Conservation (phyloP, 2,888 invertebrate genomes). For the Eupithecia subumbrata region DNA sequence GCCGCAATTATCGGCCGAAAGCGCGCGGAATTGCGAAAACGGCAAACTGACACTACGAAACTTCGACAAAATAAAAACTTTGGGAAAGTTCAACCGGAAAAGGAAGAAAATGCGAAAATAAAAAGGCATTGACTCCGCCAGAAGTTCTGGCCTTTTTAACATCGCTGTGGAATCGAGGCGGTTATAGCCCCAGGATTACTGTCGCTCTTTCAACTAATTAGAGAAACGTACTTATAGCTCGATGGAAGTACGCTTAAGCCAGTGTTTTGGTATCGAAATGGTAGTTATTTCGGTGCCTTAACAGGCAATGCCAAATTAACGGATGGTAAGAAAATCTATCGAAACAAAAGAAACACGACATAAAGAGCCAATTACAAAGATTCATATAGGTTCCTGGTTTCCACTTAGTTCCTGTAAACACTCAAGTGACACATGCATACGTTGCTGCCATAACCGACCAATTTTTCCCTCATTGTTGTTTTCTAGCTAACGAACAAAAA, state of each 20-base stretch:
- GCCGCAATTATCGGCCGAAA: slow-evolving; percentile 80
- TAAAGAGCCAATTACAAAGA: not conserved
- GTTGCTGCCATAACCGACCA: not conserved
- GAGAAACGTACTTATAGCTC: slow-evolving; percentile 36
- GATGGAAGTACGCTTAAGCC: not conserved
- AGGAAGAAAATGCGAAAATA: slow-evolving; percentile 80
- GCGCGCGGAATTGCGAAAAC: slow-evolving; percentile 80
- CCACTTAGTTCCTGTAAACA: not conserved
- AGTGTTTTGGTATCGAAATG: not conserved
- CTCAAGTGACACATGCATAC: not conserved
- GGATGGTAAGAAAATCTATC: not conserved
- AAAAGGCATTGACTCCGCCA: slow-evolving; percentile 82
- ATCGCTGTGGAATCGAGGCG: slow-evolving; percentile 70
- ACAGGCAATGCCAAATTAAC: not conserved
- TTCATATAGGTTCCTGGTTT: not conserved
- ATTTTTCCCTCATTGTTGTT: not conserved
- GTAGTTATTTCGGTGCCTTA: not conserved
- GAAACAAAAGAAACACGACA: not conserved
- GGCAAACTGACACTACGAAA: slow-evolving; percentile 82
- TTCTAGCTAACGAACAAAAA: not conserved
- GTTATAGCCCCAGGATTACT: slow-evolving; percentile 69
- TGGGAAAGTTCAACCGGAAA: slow-evolving; percentile 80
- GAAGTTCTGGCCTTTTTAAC: slow-evolving; percentile 78
- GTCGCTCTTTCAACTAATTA: slow-evolving; percentile 73
- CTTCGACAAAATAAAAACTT: slow-evolving; percentile 81